phyloP scores from a whole-genome alignment of 1,140 invertebrate species.

The Prorops nasuta region DNA sequence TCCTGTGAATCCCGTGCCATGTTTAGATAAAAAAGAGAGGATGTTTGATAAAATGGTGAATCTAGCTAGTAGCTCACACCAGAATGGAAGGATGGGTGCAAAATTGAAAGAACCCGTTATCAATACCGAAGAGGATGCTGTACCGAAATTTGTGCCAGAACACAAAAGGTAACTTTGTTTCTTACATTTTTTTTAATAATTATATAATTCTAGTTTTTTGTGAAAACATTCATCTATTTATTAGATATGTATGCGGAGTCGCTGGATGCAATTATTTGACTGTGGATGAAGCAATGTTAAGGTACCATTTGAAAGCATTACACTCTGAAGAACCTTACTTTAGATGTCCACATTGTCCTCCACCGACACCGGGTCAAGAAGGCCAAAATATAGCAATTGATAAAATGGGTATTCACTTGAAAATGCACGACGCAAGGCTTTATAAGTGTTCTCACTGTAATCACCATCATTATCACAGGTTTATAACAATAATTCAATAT shows the following conservation, averaged over 20 bases:
- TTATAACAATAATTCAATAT: conserved; percentile 20
- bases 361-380: conserved; percentile 44
- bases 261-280: conserved; percentile 70
- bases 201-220: neutral
- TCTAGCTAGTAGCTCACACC: conserved; percentile 70
- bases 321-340: conserved; percentile 64
- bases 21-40: conserved; percentile 71
- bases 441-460: conserved; percentile 70
- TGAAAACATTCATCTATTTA: neutral
- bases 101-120: conserved; percentile 29
- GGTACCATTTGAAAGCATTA: conserved; percentile 69
- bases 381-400: conserved; percentile 54
- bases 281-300: conserved; percentile 69
- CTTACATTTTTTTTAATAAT: conserved; percentile 5
- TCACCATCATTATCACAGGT: conserved; percentile 64
- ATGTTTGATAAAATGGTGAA: conserved; percentile 86
- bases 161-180: conserved; percentile 53
- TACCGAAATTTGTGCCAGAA: conserved; percentile 66
- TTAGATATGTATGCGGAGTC: conserved; percentile 68
- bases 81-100: conserved; percentile 52
- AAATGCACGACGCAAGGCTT: conserved; percentile 70
- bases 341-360: conserved; percentile 69
- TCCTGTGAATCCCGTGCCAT: conserved; percentile 77
- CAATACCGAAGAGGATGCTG: conserved; percentile 28
- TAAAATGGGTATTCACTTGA: conserved; percentile 68